phyloP scores from a whole-genome alignment of 2,888 invertebrate species.

The Apoda limacodes region DNA sequence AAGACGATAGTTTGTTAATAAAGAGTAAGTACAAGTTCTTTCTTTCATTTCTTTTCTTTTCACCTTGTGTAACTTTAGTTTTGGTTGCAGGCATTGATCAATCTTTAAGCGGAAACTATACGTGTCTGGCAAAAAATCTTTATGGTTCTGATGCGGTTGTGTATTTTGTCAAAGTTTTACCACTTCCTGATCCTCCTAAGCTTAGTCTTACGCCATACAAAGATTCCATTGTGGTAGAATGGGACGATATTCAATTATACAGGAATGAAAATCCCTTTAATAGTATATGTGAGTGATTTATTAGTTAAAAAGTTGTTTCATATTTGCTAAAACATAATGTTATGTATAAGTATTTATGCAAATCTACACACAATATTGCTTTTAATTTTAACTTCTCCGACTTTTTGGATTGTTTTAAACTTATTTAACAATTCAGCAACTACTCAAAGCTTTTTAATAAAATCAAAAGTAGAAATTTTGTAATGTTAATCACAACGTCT shows the following conservation, averaged over 20 bases:
- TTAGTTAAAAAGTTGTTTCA: no score
- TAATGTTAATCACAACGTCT: no score
- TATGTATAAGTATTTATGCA: no score
- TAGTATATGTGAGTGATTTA: conserved; percentile 54
- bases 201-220: conserved; percentile 68
- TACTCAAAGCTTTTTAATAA: no score
- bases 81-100: conserved; percentile 73
- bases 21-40: conserved; percentile 64
- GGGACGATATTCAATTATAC: conserved; percentile 68
- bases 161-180: conserved; percentile 81
- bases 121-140: conserved; percentile 83
- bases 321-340: no score
- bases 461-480: no score
- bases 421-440: no score
- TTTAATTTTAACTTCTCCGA: no score
- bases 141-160: conserved; percentile 87
- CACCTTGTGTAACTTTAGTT: no score
- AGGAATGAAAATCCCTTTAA: conserved; percentile 42
- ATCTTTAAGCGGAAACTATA: conserved; percentile 82
- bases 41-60: no score
- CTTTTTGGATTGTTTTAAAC: no score
- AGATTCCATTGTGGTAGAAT: conserved; percentile 71
- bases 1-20: conserved; percentile 55
- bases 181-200: conserved; percentile 77
- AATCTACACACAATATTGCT: no score